Evolutionary conservation across 2,797 vertebrate species (phyloP).

Genomic region (Helicolenus hilgendorfi): DNA sequence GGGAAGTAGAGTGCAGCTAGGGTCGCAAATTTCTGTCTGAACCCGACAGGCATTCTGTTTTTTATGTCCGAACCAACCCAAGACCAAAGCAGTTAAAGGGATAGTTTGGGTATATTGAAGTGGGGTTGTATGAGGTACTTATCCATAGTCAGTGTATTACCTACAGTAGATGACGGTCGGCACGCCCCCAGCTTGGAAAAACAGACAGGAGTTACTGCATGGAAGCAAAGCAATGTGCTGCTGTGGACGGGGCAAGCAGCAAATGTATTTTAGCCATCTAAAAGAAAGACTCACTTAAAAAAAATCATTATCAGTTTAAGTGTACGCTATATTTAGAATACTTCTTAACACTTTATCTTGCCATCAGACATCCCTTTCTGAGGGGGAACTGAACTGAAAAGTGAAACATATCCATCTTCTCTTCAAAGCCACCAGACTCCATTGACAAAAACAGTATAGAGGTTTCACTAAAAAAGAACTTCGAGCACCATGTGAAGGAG

Average conservation of each 20-base stretch:
- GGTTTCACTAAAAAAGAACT: not conserved
- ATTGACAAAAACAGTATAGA: not conserved
- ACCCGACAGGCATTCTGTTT: too few species aligned
- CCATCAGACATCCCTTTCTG: not conserved
- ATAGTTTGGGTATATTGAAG: not conserved
- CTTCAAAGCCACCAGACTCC: too few species aligned
- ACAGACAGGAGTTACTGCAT: not conserved
- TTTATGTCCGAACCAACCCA: not conserved
- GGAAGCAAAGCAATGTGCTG: not conserved
- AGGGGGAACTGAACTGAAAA: not conserved
- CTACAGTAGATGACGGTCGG: not conserved
- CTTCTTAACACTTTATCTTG: not conserved
- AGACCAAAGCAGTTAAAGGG: not conserved
- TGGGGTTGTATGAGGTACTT: not conserved
- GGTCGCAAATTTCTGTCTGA: not conserved
- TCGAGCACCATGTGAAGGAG: not conserved
- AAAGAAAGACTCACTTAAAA: not conserved
- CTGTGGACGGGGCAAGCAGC: not conserved
- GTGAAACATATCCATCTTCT: too few species aligned
- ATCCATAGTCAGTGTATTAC: not conserved
- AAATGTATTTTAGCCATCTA: not conserved
- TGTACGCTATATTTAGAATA: not conserved
- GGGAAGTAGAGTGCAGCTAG: constrained; percentile 15
- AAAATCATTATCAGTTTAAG: not conserved
- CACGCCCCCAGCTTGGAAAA: not conserved